Conservation (phyloP, 2,797 vertebrate species). For the Fundulus diaphanus region DNA sequence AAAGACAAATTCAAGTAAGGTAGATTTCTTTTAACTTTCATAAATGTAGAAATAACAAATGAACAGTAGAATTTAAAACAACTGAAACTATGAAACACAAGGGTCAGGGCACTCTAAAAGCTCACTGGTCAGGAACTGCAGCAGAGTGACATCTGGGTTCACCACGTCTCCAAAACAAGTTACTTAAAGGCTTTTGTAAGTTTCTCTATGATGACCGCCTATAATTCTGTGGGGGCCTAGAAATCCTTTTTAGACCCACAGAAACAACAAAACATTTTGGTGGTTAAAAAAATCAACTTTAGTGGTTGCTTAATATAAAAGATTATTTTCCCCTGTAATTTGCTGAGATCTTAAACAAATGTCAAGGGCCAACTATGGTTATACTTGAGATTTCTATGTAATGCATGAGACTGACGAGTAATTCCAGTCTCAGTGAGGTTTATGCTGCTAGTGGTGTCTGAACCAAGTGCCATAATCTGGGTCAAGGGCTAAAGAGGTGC, state of each 20-base stretch:
- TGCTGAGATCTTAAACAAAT: conserved; percentile 73
- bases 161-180: not conserved
- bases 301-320: conserved; percentile 83
- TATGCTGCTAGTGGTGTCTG: conserved; percentile 92
- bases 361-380: conserved; percentile 73
- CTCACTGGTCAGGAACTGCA: not conserved
- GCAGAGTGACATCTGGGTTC: not conserved
- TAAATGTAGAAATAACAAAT: not conserved
- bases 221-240: not conserved
- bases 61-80: not conserved
- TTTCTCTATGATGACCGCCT: not conserved
- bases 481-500: conserved; percentile 92
- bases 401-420: conserved; percentile 83
- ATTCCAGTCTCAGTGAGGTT: conserved; percentile 84
- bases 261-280: conserved; percentile 72
- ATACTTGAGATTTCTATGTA: conserved; percentile 85
- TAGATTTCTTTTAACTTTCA: not conserved
- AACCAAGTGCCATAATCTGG: conserved; percentile 97
- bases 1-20: not conserved
- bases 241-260: conserved; percentile 67
- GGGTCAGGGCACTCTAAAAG: not conserved
- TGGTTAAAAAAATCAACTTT: conserved; percentile 82
- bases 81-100: not conserved
- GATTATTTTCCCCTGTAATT: conserved; percentile 78
- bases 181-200: not conserved